Base-by-base conservation (phyloP, 2,113 vertebrate species). In the Mus musculus region DNA sequence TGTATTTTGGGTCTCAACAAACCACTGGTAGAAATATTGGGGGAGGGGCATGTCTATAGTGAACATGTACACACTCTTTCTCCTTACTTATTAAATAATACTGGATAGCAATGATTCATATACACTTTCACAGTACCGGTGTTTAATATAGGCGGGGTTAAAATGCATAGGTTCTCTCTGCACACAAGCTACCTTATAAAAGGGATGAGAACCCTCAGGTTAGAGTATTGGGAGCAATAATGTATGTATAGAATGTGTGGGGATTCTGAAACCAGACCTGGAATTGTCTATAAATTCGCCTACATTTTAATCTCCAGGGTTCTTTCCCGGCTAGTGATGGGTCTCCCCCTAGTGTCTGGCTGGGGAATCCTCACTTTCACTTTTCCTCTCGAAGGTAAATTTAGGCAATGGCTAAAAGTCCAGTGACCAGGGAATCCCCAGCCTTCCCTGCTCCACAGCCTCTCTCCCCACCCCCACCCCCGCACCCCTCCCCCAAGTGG, bases 301-400 rank as follows among this genome's bases (percentile, higher is more conserved):
- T 24, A 24, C 42, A 54, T 24, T 26, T 28, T 1, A 33, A 76
- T 6, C 30, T 54, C 69, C 36, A 49, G 30, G 30, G 28, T 67
- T 28, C n/a, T 77, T 96, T 73, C 88, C 93, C 82, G 88, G 69
- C 89, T 93, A 75, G 84, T 90, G 26, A 39, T 39, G 90, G 89
- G 77, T 78, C 93, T 95, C 97, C 97, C 95, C 89, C 97, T 97
- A 89, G 90, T 80, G 97, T 91, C 87, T 42, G 13, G 12, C 12
- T 61, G 90, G 73, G 92, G 73, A 86, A 95, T 89, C 78, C 88
- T 95, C 92, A 54, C 88, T 96, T 93, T 96, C 73, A 22, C 72
- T 95, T 95, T 89, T 39, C 54, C 81, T 82, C 72, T 77, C 3
- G 19, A 76, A 96, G 82, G 46, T 91, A 61, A 81, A 85, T 93